A percentile compares a stretch with the other conserved stretches of the same genome.
Evolutionary conservation across 2,113 vertebrate genomes (phyloP).

Genomic region (Pluvianellus socialis): DNA sequence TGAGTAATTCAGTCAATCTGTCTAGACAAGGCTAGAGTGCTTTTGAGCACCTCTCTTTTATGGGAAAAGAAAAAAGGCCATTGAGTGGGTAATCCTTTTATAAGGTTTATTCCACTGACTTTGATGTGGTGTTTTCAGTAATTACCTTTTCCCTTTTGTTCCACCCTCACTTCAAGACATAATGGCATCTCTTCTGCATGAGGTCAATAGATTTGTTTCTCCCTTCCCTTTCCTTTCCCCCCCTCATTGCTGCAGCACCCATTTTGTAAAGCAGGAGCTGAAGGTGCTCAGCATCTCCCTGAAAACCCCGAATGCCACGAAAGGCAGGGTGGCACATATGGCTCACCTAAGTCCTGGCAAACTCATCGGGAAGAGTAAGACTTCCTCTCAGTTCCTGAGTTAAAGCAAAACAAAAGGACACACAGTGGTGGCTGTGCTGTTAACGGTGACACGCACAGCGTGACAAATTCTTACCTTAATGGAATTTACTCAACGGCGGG

Average conservation of each 20-base stretch:
- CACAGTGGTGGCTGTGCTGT: not conserved
- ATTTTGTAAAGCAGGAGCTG: not conserved
- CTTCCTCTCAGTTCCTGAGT: not conserved
- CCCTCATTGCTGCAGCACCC: not conserved
- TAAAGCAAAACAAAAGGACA: not conserved
- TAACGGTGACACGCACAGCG: not conserved
- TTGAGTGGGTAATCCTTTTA: not conserved
- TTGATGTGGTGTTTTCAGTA: not conserved
- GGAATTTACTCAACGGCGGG: not conserved
- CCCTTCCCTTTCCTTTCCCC: not conserved
- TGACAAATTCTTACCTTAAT: not conserved
- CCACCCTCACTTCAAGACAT: not conserved
- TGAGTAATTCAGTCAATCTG: constrained; percentile 4
- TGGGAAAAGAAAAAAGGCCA: not conserved
- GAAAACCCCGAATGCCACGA: not conserved
- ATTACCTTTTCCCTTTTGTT: constrained; percentile 1
- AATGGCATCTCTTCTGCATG: not conserved
- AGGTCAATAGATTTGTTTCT: not conserved
- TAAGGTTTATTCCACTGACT: constrained; percentile 9
- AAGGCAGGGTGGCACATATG: not conserved
- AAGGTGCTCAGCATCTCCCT: not conserved
- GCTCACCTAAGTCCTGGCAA: not conserved
- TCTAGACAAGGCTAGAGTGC: constrained; percentile 24
- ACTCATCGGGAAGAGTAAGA: not conserved
- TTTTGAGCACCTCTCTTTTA: not conserved